A percentile compares a stretch with the other conserved stretches of the same genome.
These are phyloP conservation scores for Bedellia somnulentella DNA, from an alignment of 2,888 invertebrate species.

Conservation along the genomic window DNA sequence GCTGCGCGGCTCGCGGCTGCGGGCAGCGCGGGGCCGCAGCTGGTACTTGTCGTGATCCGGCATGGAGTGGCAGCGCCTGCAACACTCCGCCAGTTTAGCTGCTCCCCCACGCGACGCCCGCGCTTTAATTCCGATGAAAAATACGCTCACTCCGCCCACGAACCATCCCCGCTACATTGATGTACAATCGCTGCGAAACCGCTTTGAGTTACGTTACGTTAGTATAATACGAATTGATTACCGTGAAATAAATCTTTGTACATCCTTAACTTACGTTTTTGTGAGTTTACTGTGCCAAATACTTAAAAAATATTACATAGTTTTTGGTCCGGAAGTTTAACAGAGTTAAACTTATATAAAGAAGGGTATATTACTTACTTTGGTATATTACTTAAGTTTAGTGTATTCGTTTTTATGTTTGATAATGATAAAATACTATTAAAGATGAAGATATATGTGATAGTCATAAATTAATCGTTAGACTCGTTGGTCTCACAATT, in stretches of 20 bases:
- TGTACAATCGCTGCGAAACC: slow-evolving; percentile 25
- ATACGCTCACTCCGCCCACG: slow-evolving; percentile 50
- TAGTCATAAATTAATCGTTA: too few species aligned
- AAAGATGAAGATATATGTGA: too few species aligned
- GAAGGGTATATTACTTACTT: too few species aligned
- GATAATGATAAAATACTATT: too few species aligned
- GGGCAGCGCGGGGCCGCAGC: slow-evolving; percentile 54
- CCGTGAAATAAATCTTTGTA: slow-evolving; percentile 1
- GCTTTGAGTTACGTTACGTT: slow-evolving; percentile 4
- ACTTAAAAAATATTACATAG: too few species aligned
- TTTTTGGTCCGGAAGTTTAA: too few species aligned
- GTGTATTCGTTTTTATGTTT: too few species aligned
- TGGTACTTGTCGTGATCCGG: slow-evolving; percentile 59
- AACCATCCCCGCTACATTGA: slow-evolving; percentile 40
- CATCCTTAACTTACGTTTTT: slow-evolving; percentile 13
- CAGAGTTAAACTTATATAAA: too few species aligned
- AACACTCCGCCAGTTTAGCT: slow-evolving; percentile 13
- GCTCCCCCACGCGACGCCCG: slow-evolving; percentile 23
- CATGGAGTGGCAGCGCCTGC: slow-evolving; percentile 34
- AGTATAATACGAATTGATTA: not conserved
- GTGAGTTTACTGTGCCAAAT: slow-evolving; percentile 24
- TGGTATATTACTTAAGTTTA: too few species aligned
- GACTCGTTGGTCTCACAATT: too few species aligned
- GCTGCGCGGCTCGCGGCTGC: slow-evolving; percentile 49
- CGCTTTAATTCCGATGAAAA: slow-evolving; percentile 36